Evolutionary conservation across 2,113 vertebrate species (phyloP).

Genomic region (Myiopsitta monachus): DNA sequence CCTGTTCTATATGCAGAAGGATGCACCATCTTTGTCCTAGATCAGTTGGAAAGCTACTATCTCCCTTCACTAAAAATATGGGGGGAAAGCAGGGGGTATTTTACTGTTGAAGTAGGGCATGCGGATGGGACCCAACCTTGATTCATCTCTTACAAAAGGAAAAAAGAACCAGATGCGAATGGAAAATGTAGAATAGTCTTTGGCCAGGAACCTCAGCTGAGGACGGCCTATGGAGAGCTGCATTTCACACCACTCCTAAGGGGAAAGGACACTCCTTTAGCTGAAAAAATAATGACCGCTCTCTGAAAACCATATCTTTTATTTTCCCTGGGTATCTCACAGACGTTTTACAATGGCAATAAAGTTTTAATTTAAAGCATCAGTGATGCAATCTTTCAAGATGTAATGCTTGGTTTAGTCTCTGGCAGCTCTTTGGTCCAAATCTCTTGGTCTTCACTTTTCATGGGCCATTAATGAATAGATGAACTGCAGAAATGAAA

Average conservation of each 20-base stretch:
- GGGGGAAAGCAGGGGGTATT: neutral
- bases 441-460: conserved; percentile 57
- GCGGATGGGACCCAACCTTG: neutral
- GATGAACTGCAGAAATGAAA: conserved; percentile 55
- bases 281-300: neutral
- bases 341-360: conserved; percentile 43
- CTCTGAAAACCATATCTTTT: conserved; percentile 26
- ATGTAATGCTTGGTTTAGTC: conserved; percentile 49
- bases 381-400: conserved; percentile 54
- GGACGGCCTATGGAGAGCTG: neutral
- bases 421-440: conserved; percentile 56
- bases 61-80: neutral
- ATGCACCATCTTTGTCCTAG: neutral
- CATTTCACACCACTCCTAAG: neutral
- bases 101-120: neutral
- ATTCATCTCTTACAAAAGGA: neutral
- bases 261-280: conserved; percentile 12
- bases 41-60: neutral
- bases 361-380: conserved; percentile 63
- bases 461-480: conserved; percentile 63
- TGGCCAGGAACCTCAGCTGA: neutral
- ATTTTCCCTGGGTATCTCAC: conserved; percentile 17
- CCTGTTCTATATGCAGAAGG: neutral
- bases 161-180: neutral
- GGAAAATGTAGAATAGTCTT: neutral